phyloP scores from a whole-genome alignment of 2,797 vertebrate genomes.

The Merluccius polli region DNA sequence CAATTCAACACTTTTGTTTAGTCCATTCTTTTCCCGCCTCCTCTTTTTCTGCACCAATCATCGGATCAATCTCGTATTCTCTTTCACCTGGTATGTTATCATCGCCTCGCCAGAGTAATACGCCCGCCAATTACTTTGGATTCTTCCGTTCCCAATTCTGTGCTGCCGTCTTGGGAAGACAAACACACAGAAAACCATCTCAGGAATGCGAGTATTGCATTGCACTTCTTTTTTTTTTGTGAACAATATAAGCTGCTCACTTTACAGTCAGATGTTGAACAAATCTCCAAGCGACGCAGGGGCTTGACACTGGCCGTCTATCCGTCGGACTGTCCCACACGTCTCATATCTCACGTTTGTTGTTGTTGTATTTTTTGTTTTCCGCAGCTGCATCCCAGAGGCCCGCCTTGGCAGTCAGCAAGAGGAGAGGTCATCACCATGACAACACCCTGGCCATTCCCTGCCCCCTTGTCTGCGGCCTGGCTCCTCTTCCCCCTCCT shows the following conservation, averaged over 20 bases:
- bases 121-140: constrained; percentile 24
- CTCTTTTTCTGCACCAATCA: constrained; percentile 21
- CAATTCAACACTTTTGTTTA: not conserved
- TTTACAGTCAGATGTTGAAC: constrained; percentile 40
- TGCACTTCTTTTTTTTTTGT: constrained; percentile 35
- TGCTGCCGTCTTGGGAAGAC: not conserved
- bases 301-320: not conserved
- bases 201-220: constrained; percentile 37
- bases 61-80: constrained; percentile 26
- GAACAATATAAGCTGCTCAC: constrained; percentile 29
- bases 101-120: constrained; percentile 22
- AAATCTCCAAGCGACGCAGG: not conserved
- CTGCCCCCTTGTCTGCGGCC: constrained; percentile 74
- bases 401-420: constrained; percentile 76
- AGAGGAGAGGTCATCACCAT: constrained; percentile 84
- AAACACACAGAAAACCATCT: constrained; percentile 11
- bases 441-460: constrained; percentile 78
- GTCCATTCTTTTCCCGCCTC: not conserved
- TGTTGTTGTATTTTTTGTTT: not conserved
- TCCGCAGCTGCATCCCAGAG: constrained; percentile 75
- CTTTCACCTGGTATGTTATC: constrained; percentile 31
- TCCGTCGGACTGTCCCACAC: not conserved
- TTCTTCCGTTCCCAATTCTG: constrained; percentile 17
- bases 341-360: not conserved
- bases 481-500: constrained; percentile 71